Conservation (phyloP, 2,888 invertebrate genomes). For the Periphyllus acericola region DNA sequence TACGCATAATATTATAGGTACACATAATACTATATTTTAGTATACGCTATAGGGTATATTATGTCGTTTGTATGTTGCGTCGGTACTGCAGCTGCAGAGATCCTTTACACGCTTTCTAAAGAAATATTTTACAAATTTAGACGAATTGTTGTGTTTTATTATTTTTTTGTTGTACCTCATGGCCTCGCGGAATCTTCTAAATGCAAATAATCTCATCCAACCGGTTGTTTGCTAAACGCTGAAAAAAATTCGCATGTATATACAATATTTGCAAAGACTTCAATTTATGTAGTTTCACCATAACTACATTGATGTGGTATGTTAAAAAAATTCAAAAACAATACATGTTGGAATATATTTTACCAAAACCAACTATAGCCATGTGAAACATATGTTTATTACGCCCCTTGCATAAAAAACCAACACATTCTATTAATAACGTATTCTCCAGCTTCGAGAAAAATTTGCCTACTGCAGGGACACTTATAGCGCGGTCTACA, state of each 20-base stretch:
- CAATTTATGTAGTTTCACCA: slow-evolving; percentile 33
- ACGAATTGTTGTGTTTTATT: slow-evolving; percentile 21
- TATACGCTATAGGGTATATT: background rate
- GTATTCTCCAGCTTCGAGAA: too few relatives aligned
- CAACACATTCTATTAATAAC: too few relatives aligned
- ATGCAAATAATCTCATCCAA: slow-evolving; percentile 39
- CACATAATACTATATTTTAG: background rate
- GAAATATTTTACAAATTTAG: slow-evolving; percentile 46
- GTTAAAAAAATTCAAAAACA: background rate
- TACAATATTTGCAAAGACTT: slow-evolving; percentile 25
- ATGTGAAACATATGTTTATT: too few relatives aligned
- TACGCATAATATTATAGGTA: background rate
- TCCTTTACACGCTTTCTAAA: slow-evolving; percentile 23
- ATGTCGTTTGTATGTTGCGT: background rate
- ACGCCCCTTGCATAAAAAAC: too few relatives aligned
- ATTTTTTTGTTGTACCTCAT: background rate
- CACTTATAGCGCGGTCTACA: too few relatives aligned
- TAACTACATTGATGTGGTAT: background rate
- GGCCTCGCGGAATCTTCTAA: slow-evolving; percentile 13
- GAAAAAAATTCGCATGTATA: slow-evolving; percentile 1
- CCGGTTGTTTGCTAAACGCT: slow-evolving; percentile 1
- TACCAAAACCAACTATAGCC: background rate
- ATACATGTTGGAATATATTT: background rate
- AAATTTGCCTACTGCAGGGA: too few relatives aligned
- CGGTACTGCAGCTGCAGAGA: slow-evolving; percentile 12